Conservation (phyloP, 2,113 vertebrate genomes). For the Proterorhinus semilunaris region DNA sequence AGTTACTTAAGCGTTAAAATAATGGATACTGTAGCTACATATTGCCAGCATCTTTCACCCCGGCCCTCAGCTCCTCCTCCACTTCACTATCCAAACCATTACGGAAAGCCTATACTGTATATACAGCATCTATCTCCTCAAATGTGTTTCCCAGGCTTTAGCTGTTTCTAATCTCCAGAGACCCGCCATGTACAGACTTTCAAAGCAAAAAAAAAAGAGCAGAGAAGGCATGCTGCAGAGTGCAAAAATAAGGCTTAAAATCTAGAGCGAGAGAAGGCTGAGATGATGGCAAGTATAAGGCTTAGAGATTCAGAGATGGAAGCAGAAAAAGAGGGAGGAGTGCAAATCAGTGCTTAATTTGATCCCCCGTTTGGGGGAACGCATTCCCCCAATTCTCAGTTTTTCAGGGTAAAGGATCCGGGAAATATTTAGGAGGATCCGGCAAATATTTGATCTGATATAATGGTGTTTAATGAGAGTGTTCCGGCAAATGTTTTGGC, state of each 20-base stretch:
- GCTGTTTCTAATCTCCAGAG: neutral
- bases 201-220: conserved; percentile 28
- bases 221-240: neutral
- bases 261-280: neutral
- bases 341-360: no score
- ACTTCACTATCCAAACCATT: neutral
- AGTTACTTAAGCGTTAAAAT: conserved; percentile 9
- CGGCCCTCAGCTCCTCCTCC: conserved; percentile 1
- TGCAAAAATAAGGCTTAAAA: conserved; percentile 36
- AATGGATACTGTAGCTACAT: conserved; percentile 22
- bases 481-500: no score
- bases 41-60: conserved; percentile 21
- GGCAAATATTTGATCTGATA: no score
- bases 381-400: no score
- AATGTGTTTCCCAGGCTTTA: conserved; percentile 17
- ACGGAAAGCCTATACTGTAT: neutral
- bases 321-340: neutral
- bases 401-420: no score
- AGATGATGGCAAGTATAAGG: neutral
- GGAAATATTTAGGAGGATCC: no score
- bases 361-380: no score
- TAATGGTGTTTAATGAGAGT: no score
- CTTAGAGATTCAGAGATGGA: neutral
- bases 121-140: neutral
- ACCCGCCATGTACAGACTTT: neutral